phyloP scores from a whole-genome alignment of 1,140 invertebrate genomes.

The Phthorimaea operculella region DNA sequence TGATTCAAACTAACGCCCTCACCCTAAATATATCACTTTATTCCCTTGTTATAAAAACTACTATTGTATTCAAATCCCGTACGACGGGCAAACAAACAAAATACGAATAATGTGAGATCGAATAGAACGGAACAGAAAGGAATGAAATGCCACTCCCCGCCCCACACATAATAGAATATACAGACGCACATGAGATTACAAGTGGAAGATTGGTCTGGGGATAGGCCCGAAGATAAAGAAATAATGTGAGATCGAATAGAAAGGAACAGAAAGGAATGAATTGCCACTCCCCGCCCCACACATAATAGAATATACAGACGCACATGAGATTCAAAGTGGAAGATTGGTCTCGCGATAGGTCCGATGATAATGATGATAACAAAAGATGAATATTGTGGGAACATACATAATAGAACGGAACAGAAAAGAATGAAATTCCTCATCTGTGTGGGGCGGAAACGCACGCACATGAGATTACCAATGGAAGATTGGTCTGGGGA shows the following conservation, averaged over 20 bases:
- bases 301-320: slow-evolving; percentile 47
- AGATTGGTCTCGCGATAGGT: too few species aligned
- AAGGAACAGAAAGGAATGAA: slow-evolving; percentile 45
- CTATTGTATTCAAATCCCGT: background rate
- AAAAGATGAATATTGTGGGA: background rate
- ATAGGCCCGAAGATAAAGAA: too few species aligned
- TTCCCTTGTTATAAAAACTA: too few species aligned
- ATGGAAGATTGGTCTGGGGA: too few species aligned
- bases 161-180: slow-evolving; percentile 41
- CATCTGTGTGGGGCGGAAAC: slow-evolving; percentile 39
- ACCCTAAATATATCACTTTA: too few species aligned
- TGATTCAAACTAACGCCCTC: too few species aligned
- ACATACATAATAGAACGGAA: slow-evolving; percentile 29
- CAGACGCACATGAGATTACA: too few species aligned
- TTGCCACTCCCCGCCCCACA: slow-evolving; percentile 31
- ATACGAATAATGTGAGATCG: slow-evolving; percentile 1
- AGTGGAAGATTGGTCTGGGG: too few species aligned
- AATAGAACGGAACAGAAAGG: slow-evolving; percentile 39
- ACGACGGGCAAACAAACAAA: slow-evolving; percentile 3
- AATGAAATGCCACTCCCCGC: slow-evolving; percentile 36
- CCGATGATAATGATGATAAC: too few species aligned
- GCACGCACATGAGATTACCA: too few species aligned
- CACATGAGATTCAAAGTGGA: too few species aligned
- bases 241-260: slow-evolving; percentile 10
- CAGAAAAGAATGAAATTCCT: slow-evolving; percentile 40